These are phyloP conservation scores for Ceramica pisi DNA, from an alignment of 2,888 invertebrate species.

Conservation along the genomic window DNA sequence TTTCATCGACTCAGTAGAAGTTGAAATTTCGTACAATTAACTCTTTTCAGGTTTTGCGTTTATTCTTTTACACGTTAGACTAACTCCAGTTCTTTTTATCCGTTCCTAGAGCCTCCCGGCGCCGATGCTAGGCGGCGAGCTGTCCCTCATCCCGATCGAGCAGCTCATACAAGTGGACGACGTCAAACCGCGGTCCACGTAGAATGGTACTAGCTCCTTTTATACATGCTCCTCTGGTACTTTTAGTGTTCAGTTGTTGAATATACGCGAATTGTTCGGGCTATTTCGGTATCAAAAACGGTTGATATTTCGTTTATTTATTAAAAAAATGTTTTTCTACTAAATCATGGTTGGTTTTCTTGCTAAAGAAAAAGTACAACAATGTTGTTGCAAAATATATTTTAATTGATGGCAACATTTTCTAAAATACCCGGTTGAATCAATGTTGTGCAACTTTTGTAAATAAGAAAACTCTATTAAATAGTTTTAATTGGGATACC, in stretches of 20 bases:
- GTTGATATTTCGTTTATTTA: too few species aligned
- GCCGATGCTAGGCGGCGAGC: constrained; percentile 94
- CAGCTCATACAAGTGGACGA: constrained; percentile 94
- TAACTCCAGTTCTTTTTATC: too few species aligned
- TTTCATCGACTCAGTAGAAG: too few species aligned
- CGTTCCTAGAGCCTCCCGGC: constrained; percentile 90
- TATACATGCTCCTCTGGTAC: constrained; percentile 53
- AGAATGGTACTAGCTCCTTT: constrained; percentile 62
- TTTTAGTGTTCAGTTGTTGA: constrained; percentile 35
- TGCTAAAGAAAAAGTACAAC: not conserved
- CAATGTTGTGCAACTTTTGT: not conserved
- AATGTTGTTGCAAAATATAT: not conserved
- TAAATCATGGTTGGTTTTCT: not conserved
- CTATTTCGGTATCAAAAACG: not conserved
- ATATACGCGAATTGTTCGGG: constrained; percentile 5
- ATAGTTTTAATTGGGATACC: too few species aligned
- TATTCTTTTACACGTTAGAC: too few species aligned
- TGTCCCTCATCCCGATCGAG: constrained; percentile 96
- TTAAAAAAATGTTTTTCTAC: not conserved
- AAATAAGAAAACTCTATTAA: not conserved
- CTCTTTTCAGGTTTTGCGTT: too few species aligned
- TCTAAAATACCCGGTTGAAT: not conserved
- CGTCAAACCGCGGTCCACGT: constrained; percentile 83
- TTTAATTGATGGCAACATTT: not conserved
- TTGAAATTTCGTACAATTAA: too few species aligned